A percentile compares a stretch with the other conserved stretches of the same genome.
Evolutionary conservation across 2,113 vertebrate species (phyloP).

Genomic region (Colossoma macropomum): DNA sequence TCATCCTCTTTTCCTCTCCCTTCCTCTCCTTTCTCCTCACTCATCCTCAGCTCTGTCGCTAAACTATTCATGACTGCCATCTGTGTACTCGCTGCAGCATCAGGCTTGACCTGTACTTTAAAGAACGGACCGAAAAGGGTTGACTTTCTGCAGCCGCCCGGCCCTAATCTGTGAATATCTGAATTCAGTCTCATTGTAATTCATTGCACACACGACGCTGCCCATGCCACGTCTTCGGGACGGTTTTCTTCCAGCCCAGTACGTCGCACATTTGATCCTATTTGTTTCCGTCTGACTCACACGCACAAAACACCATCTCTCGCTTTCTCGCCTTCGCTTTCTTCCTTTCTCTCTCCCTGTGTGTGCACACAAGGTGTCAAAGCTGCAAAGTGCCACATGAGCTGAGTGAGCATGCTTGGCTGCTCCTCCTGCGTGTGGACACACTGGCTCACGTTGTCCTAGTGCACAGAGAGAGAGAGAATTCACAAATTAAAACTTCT

Average conservation of each 20-base stretch:
- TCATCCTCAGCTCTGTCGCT: not conserved
- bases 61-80: constrained; percentile 18
- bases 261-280: not conserved
- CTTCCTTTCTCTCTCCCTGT: not conserved
- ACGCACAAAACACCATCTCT: not conserved
- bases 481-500: no score
- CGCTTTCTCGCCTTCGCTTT: not conserved
- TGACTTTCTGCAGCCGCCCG: not conserved
- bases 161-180: constrained; percentile 3
- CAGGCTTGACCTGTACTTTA: constrained; percentile 6
- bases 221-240: not conserved
- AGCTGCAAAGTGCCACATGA: constrained; percentile 5
- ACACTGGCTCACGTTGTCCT: not conserved
- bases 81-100: constrained; percentile 11
- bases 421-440: not conserved
- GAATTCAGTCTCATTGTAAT: constrained; percentile 7
- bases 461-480: not conserved
- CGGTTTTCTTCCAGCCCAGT: not conserved
- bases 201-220: not conserved
- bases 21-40: not conserved
- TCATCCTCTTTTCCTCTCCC: constrained; percentile 9
- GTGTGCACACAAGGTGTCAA: not conserved
- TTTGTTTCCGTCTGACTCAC: not conserved
- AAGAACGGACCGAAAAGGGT: not conserved
- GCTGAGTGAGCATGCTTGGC: not conserved